A percentile compares a stretch with the other conserved stretches of the same genome.
Evolutionary conservation across 2,888 invertebrate genomes (phyloP).

Genomic region (Sicus ferrugineus): DNA sequence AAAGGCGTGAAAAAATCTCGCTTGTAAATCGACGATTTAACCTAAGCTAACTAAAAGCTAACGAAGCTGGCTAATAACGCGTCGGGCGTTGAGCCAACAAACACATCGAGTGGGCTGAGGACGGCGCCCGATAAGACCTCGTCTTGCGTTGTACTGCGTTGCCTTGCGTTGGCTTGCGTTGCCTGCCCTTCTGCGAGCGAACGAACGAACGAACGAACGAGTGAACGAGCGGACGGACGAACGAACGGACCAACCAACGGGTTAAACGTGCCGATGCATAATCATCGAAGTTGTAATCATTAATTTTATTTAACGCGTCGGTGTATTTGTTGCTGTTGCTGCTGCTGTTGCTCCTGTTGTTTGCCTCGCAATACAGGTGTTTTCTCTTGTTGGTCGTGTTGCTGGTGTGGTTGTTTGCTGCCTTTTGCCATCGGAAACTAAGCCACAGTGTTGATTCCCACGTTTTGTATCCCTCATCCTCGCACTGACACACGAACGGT

Average conservation of each 20-base stretch:
- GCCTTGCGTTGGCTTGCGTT: neutral
- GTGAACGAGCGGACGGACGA: neutral
- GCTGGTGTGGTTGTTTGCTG: neutral
- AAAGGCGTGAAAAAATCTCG: conserved; percentile 14
- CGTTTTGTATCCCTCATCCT: conserved; percentile 10
- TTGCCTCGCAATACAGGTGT: neutral
- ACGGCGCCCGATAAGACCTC: too few species aligned
- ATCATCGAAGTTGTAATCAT: conserved; percentile 57
- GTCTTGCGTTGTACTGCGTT: neutral
- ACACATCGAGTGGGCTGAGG: neutral
- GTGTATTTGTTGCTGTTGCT: conserved; percentile 1
- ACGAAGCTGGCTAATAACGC: conserved; percentile 7
- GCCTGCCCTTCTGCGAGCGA: conserved; percentile 21
- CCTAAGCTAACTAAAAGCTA: conserved; percentile 13
- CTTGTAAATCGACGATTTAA: conserved; percentile 25
- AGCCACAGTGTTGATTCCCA: conserved; percentile 26
- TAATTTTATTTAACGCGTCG: conserved; percentile 45
- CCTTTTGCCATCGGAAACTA: conserved; percentile 30
- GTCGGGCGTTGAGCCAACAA: neutral
- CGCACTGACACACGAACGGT: neutral
- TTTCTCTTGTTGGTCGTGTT: neutral
- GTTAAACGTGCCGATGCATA: conserved; percentile 60
- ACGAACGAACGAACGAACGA: conserved; percentile 1
- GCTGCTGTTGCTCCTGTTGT: neutral
- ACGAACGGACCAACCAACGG: too few species aligned